Base-by-base conservation (phyloP, 2,888 invertebrate genomes). In the Diplazon laetatorius region DNA sequence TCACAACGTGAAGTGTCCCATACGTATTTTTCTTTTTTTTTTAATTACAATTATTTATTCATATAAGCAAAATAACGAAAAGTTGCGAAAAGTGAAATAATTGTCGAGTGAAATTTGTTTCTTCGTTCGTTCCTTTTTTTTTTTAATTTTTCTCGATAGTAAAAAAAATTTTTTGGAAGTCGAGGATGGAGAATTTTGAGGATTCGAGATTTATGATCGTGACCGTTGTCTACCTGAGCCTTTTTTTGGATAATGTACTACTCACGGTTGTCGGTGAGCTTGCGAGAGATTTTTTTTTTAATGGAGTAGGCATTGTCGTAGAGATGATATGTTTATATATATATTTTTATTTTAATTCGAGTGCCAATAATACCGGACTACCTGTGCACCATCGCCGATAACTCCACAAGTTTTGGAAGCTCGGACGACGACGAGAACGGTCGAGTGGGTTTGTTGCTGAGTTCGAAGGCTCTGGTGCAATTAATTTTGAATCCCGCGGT, bases 211-310 rank as follows among this genome's bases (percentile, higher is more conserved):
- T 91, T 57, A 81, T 91, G 48, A 85, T 92, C 63, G 93, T 94
- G 71, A 83, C 92, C 22, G 92, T 94, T 77, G 94, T 96, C 66
- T 96, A 96, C 89, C 90, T 95, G 78, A 95, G 96, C 1, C 94
- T 96, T 88, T 93, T 96, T 85, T 91, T 96, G 89, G 97, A 98
- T 92, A 98, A 97, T 91, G 94, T 97, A 80, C 93, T 98, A 20
- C 93, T 97, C 57, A 97, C 97, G 39, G 96, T 97, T 42, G 95
- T 98, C 62, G 98, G 97, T 98, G 91, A 94, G 95, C 22, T 39
- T n/a, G 44, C 16, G 46, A 66, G 16, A 18, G 42, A 44, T 6
- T n/a, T n/a, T n/a, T n/a, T n/a, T n/a, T n/a, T n/a, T n/a, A 44
- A 44, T 9, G 5, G 1, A n/a, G 22, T 10, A 6, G 12, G 4